These are phyloP conservation scores for Drosophila longiperda DNA, from an alignment of 2,888 invertebrate species.

Conservation along the genomic window DNA sequence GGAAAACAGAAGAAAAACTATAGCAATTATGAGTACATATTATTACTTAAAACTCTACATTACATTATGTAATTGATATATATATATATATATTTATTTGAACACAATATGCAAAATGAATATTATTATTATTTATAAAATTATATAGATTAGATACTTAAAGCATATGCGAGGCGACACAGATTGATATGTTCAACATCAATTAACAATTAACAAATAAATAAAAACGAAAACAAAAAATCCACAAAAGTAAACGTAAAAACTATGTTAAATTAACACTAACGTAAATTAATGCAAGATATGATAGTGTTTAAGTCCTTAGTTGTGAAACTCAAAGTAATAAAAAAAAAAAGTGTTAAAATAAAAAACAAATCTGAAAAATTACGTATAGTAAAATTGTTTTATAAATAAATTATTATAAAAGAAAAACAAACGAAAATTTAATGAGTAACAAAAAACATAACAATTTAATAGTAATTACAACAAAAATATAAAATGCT, in stretches of 20 bases:
- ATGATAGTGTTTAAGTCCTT: slow-evolving; percentile 67
- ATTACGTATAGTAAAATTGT: slow-evolving; percentile 65
- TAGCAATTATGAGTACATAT: slow-evolving; percentile 82
- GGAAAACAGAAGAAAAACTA: slow-evolving; percentile 54
- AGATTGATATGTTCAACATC: slow-evolving; percentile 72
- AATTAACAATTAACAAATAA: slow-evolving; percentile 44
- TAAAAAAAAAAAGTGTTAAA: slow-evolving; percentile 45
- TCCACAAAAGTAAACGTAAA: slow-evolving; percentile 54
- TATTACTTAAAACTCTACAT: slow-evolving; percentile 50
- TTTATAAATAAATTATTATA: slow-evolving; percentile 70
- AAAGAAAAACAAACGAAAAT: slow-evolving; percentile 38
- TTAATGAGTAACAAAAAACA: slow-evolving; percentile 30
- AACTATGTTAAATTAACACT: slow-evolving; percentile 67
- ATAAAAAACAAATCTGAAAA: slow-evolving; percentile 44
- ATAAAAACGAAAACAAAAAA: slow-evolving; percentile 17
- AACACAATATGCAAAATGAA: slow-evolving; percentile 54
- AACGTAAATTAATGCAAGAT: slow-evolving; percentile 56
- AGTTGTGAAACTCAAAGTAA: slow-evolving; percentile 45
- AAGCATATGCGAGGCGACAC: slow-evolving; percentile 29
- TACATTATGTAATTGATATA: slow-evolving; percentile 55
- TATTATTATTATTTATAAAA: slow-evolving; percentile 57
- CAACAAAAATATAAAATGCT: slow-evolving; percentile 62
- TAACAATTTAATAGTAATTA: slow-evolving; percentile 54
- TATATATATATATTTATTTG: slow-evolving; percentile 54
- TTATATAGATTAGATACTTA: slow-evolving; percentile 56